Evolutionary conservation across 2,888 invertebrate genomes (phyloP).

Genomic region (Drosophila infuscata): DNA sequence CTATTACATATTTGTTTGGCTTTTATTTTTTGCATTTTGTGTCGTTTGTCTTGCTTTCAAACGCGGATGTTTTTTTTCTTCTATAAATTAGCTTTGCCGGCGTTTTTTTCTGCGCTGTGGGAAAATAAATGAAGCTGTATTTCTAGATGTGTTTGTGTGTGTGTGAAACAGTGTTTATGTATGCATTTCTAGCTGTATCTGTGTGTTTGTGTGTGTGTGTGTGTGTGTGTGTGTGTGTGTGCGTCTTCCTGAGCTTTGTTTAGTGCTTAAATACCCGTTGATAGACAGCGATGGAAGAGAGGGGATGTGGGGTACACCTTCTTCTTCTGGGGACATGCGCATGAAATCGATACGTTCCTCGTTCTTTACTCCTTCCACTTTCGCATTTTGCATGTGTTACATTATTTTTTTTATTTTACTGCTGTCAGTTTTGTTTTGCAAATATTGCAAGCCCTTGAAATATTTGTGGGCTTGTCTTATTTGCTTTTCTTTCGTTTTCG

Average conservation of each 20-base stretch:
- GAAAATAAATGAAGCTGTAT: background rate
- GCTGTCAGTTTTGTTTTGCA: conserved; percentile 59
- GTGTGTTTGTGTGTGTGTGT: conserved; percentile 1
- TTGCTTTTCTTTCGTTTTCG: conserved; percentile 35
- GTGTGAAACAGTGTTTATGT: background rate
- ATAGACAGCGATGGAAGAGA: background rate
- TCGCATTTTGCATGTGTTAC: conserved; percentile 14
- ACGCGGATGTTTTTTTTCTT: conserved; percentile 73
- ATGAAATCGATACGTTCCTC: conserved; percentile 71
- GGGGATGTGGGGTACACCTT: conserved; percentile 16
- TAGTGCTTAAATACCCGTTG: background rate
- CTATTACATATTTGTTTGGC: conserved; percentile 43
- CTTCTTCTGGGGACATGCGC: conserved; percentile 56
- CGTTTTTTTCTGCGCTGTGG: conserved; percentile 6
- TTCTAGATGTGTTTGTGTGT: background rate
- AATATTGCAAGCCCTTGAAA: conserved; percentile 69
- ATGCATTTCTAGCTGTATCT: conserved; percentile 1
- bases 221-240: conserved; percentile 3
- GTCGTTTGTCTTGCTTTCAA: conserved; percentile 32
- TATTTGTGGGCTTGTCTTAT: conserved; percentile 18
- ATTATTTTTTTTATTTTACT: conserved; percentile 30
- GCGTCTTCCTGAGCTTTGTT: conserved; percentile 29
- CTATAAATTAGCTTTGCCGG: conserved; percentile 46
- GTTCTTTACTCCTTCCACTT: conserved; percentile 16
- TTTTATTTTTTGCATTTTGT: conserved; percentile 17